Percentiles rank a stretch among this genome's conserved stretches.
Conservation (phyloP, 2,113 vertebrate species). For the Geococcyx californianus region DNA sequence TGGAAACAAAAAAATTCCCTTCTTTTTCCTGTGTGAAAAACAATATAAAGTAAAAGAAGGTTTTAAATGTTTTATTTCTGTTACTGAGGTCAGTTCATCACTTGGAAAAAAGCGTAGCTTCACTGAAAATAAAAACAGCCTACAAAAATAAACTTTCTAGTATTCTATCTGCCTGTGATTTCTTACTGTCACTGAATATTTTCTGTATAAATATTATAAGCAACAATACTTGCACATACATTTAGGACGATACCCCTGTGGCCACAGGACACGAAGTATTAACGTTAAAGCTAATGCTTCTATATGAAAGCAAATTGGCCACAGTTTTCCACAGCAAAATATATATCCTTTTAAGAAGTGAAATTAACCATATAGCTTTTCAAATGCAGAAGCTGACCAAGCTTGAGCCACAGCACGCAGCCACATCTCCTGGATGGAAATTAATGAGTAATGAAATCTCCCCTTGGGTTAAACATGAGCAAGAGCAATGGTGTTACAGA, state of each 20-base stretch:
- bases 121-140: background rate
- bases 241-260: background rate
- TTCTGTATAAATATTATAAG: background rate
- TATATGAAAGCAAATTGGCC: background rate
- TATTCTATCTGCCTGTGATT: background rate
- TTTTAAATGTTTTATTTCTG: background rate
- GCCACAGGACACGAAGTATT: background rate
- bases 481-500: background rate
- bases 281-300: accelerated
- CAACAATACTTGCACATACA: background rate
- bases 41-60: background rate
- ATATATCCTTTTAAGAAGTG: background rate
- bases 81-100: background rate
- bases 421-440: background rate
- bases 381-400: background rate
- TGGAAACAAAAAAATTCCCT: background rate
- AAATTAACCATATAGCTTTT: background rate
- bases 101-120: background rate
- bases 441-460: background rate
- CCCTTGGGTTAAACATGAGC: background rate
- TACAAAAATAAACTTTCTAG: background rate
- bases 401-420: background rate
- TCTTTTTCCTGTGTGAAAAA: background rate
- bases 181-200: background rate
- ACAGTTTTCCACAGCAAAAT: background rate